Evolutionary conservation across 2,797 vertebrate species (phyloP).

Genomic region (Acanthornis magna): DNA sequence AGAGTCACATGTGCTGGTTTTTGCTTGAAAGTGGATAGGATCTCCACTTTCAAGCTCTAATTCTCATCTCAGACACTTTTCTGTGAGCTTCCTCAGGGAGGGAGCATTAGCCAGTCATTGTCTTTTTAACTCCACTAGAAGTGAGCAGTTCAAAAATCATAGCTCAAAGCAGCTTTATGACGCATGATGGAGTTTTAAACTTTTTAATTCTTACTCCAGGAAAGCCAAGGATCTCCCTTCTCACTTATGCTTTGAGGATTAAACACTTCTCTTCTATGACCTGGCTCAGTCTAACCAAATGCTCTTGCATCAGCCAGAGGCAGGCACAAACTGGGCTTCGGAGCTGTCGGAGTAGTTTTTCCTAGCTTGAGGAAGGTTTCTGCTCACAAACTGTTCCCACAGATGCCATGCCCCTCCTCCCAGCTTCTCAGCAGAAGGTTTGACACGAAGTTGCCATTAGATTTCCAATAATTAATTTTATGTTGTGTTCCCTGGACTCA

Average conservation of each 20-base stretch:
- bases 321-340: background rate
- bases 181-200: background rate
- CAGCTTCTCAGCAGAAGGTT: background rate
- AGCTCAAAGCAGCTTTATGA: background rate
- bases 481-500: background rate
- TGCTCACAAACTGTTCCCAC: background rate
- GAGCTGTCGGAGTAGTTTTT: background rate
- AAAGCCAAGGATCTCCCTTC: background rate
- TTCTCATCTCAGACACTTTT: background rate
- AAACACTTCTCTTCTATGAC: background rate
- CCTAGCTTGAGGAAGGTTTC: background rate
- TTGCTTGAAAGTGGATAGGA: background rate
- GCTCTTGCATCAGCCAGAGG: background rate
- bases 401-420: background rate
- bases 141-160: background rate
- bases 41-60: background rate
- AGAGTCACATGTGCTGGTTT: background rate
- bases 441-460: background rate
- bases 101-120: background rate
- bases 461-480: background rate
- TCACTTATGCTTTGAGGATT: background rate
- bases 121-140: background rate
- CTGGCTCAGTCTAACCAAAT: background rate
- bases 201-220: background rate
- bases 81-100: background rate